Base-by-base conservation (phyloP, 2,888 invertebrate genomes). In the Polyommatus iphigenia region DNA sequence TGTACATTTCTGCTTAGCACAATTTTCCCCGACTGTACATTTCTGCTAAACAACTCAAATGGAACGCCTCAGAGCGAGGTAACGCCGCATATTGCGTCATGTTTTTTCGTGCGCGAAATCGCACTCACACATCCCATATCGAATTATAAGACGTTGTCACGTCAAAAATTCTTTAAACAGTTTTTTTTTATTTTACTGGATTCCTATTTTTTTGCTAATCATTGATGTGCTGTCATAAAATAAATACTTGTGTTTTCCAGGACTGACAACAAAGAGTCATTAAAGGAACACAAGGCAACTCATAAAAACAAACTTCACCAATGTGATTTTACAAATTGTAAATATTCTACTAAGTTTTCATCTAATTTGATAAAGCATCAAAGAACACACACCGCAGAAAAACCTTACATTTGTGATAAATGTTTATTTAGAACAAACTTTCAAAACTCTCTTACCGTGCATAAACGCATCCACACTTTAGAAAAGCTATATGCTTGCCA, bases 261-360 rank as follows among this genome's bases (percentile, higher is more conserved):
- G 79, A 84, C 82, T 79, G 81, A 89, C 83, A 91, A 90, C 85
- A 89, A 89, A 82, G 91, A 91, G 73, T 91, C 93, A 81, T 87
- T 91, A 77, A 86, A 89, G 78, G 88, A 91, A 78, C 93, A 92
- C 84, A 85, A 87, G 82, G 90, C 89, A 82, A 86, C 87, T 50
- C 93, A 93, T 84, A 94, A 90, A 77, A 88, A 90, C 78, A 91
- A 92, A 81, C 88, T 76, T 29, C 79, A 78, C 24, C 78, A 78
- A 50, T 96, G 95, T 86, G 89, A 94, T 80, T 91, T 88, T 81
- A 90, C 92, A 80, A 89, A 91, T 71, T 95, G 95, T 84, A 88
- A 88, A 57, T 96, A 96, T 85, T 90, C 89, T 80, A 91, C 95
- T 80, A 95, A 95, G 85, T 83, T 91, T 62, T 89, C 90, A 36